A percentile compares a stretch with the other conserved stretches of the same genome.
Evolutionary conservation across 2,888 invertebrate species (phyloP).

Genomic region (Nomada lathburiana): DNA sequence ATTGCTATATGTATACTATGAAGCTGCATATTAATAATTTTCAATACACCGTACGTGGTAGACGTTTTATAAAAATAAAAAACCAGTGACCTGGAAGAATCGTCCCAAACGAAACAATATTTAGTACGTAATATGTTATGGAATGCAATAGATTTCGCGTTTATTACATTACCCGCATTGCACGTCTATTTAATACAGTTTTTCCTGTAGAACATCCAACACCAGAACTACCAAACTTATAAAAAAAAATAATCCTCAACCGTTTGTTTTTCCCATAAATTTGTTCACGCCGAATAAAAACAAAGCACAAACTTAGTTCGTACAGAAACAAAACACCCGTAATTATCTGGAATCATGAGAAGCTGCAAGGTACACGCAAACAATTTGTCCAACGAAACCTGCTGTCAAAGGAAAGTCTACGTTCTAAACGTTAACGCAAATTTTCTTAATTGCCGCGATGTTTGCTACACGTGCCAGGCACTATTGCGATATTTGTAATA

Average conservation of each 20-base stretch:
- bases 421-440: neutral
- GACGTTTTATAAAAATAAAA: conserved; percentile 23
- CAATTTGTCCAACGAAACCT: conserved; percentile 3
- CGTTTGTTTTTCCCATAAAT: too few species aligned
- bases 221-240: neutral
- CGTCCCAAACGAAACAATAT: conserved; percentile 19
- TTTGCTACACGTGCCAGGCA: neutral
- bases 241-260: too few species aligned
- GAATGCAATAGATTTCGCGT: neutral
- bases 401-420: neutral
- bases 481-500: neutral
- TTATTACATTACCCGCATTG: neutral
- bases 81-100: neutral
- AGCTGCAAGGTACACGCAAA: neutral
- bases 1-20: neutral
- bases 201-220: neutral
- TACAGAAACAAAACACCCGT: neutral
- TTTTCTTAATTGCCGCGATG: neutral
- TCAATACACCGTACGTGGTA: neutral
- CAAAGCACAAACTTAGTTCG: too few species aligned
- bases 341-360: neutral
- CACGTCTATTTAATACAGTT: neutral
- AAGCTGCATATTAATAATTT: conserved; percentile 5
- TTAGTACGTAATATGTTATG: neutral
- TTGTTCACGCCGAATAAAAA: too few species aligned